phyloP scores from a whole-genome alignment of 2,113 vertebrate genomes.

The Pollimyrus isidori region DNA sequence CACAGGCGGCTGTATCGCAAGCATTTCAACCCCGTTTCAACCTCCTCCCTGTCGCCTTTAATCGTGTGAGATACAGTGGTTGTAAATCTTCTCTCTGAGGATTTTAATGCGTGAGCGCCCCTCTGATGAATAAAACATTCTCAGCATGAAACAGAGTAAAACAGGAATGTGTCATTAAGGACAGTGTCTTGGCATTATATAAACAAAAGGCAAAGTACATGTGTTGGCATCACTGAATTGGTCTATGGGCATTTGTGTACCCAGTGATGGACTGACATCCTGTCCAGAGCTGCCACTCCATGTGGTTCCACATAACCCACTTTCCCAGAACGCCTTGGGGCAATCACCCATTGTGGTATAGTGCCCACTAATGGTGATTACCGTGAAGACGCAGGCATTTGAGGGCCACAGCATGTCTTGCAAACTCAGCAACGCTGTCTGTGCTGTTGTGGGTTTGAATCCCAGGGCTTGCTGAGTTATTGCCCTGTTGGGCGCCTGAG shows the following conservation, averaged over 20 bases:
- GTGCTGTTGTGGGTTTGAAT: background rate
- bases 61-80: background rate
- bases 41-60: background rate
- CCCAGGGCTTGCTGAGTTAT: background rate
- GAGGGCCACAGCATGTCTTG: background rate
- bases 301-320: too few relatives aligned
- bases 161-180: background rate
- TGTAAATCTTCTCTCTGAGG: background rate
- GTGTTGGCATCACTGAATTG: too few relatives aligned
- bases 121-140: constrained; percentile 8
- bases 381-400: background rate
- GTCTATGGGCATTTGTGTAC: too few relatives aligned
- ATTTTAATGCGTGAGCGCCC: background rate
- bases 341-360: background rate
- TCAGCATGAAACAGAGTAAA: background rate
- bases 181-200: background rate
- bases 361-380: background rate
- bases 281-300: too few relatives aligned
- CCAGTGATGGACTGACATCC: too few relatives aligned
- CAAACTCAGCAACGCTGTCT: background rate
- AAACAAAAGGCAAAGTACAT: too few relatives aligned
- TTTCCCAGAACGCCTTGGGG: background rate
- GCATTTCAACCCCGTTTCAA: background rate
- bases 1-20: background rate
- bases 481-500: background rate